Conservation (phyloP, 2,888 invertebrate species). For the Cacoxenus indagator region DNA sequence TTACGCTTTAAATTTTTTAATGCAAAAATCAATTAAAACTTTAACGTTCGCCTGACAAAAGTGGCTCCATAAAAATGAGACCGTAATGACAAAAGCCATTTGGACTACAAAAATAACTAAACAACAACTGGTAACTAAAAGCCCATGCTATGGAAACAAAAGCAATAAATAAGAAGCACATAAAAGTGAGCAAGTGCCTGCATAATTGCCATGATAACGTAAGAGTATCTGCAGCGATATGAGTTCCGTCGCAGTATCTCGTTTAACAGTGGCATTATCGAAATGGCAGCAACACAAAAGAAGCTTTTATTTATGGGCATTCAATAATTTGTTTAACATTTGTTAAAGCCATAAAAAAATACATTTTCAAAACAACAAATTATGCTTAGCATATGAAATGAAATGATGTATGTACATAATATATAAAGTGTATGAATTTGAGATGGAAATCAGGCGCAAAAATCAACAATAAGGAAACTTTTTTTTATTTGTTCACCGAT, state of each 20-base stretch:
- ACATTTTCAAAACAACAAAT: background rate
- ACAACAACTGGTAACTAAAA: too few species aligned
- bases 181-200: background rate
- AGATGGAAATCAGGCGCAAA: background rate
- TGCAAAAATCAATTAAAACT: too few species aligned
- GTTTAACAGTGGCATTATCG: background rate
- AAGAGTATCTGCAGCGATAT: background rate
- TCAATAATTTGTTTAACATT: constrained; percentile 12
- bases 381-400: too few species aligned
- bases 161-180: background rate
- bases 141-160: background rate
- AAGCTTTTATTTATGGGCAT: background rate
- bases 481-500: too few species aligned
- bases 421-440: background rate
- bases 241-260: background rate
- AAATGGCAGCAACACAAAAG: background rate
- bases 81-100: too few species aligned
- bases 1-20: too few species aligned
- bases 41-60: too few species aligned
- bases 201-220: background rate
- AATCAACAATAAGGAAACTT: too few species aligned
- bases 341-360: constrained; percentile 1
- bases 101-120: too few species aligned
- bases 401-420: background rate
- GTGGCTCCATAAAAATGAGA: too few species aligned